Evolutionary conservation across 2,113 vertebrate genomes (phyloP), one percentile per base, ranked within the genome.

Genomic region (Synchiropus splendidus): DNA sequence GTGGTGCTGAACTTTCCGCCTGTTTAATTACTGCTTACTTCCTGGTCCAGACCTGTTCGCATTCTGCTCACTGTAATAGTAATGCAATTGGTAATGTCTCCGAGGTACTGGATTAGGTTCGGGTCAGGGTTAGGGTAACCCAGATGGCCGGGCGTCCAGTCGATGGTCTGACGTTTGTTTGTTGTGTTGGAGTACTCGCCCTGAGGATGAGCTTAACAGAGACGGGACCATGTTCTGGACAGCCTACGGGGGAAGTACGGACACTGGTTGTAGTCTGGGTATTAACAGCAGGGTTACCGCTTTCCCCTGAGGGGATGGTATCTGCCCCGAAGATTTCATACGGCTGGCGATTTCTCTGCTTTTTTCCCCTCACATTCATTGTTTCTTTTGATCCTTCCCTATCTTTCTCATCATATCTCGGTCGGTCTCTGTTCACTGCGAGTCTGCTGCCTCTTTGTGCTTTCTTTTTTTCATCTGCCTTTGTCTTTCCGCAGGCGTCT

Each of bases 1-100:
- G 36, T 72, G 70, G 74, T 71, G 48, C 74, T 78, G 75, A 77
- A 76, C 69, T 57, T 61, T 66, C 65, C 75, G 4, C 9, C 48
- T 21, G 38, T 57, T 48, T n/a, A n/a, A n/a, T n/a, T n/a, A n/a
- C 56, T 8, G 21, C 8, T 27, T 8, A 27, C 21, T 27, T 27
- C 21, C 21, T 27, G 21, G 21, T 27, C 4, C 21, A 8, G n/a
- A n/a, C n/a, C n/a, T n/a, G n/a, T n/a, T n/a, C n/a, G n/a, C n/a
- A n/a, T n/a, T n/a, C n/a, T n/a, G n/a, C n/a, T n/a, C n/a, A n/a
- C n/a, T n/a, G n/a, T n/a, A n/a, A n/a, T n/a, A n/a, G n/a, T n/a
- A n/a, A n/a, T n/a, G n/a, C n/a, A n/a, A n/a, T n/a, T n/a, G n/a
- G n/a, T n/a, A n/a, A n/a, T n/a, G n/a, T n/a, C n/a, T n/a, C n/a